Conservation (phyloP, 2,113 vertebrate genomes). For the Pardalotus punctatus region DNA sequence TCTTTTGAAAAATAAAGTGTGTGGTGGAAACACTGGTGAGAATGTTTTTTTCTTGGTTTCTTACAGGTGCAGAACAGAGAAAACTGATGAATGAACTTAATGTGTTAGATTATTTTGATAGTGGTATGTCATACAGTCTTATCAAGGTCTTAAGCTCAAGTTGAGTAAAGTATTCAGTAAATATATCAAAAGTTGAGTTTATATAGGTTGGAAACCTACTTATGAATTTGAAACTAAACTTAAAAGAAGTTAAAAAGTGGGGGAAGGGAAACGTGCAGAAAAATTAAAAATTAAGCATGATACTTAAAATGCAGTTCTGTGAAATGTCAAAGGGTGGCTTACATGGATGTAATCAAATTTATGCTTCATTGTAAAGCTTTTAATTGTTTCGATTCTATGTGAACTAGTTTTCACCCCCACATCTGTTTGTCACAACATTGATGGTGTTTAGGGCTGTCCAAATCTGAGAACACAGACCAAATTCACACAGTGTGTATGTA, state of each 20-base stretch:
- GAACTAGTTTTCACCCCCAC: background rate
- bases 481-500: background rate
- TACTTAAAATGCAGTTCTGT: background rate
- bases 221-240: background rate
- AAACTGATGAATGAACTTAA: background rate
- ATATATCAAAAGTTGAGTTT: background rate
- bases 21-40: background rate
- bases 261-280: background rate
- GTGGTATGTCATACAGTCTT: background rate
- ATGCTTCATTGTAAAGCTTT: background rate
- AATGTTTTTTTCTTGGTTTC: background rate
- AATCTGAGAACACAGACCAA: background rate
- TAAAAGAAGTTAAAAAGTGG: background rate
- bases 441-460: background rate
- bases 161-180: background rate
- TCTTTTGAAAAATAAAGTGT: background rate
- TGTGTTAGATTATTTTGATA: background rate
- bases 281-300: background rate
- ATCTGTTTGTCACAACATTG: background rate
- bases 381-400: background rate
- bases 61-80: background rate
- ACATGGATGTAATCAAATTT: background rate
- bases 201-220: background rate
- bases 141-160: background rate
- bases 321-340: background rate